Evolutionary conservation across 2,113 vertebrate species (phyloP), one percentile per base, ranked within the genome.

Genomic region (Todiramphus chloris): DNA sequence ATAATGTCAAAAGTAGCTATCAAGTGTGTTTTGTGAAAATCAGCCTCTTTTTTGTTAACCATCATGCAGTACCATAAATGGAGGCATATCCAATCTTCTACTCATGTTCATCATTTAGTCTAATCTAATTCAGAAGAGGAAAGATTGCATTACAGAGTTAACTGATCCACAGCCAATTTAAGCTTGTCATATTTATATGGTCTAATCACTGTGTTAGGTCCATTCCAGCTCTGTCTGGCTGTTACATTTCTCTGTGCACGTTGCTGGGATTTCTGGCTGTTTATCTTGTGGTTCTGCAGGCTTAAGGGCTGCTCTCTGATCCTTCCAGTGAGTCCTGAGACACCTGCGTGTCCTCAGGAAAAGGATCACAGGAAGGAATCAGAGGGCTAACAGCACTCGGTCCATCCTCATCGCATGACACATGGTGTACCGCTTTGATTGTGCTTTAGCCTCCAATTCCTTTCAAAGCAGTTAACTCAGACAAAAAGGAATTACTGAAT

Each of bases 381-480:
- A 39, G 43, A 43, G 46, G 17, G 19, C 27, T 67, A 37, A 55
- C 64, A 70, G 59, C 56, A 16, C 30, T 77, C 44, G 51, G 7
- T 67, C 44, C 0, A 0, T 37, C 35, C 35, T 81, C 69, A 19
- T n/a, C 2, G 0, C 56, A 70, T 2, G 5, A 39, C 37, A 72
- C 50, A 5, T 31, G 64, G 31, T 50, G 44, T 77, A 74, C 31
- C 64, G 84, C 20, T 13, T 81, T 33, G 35, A 30, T 58, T 72
- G 17, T 56, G 30, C 35, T 90, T 94, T 62, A 78, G 56, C 50
- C 44, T 83, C 85, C 46, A 58, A 6, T 64, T 14, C 69, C 37
- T 37, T 82, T 62, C 66, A 33, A 79, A 58, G 15, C 25, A 79
- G 25, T 63, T 75, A 82, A 16, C 23, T 83, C 28, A 58, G 51